Evolutionary conservation across 2,797 vertebrate genomes (phyloP).

Genomic region (Peromyscus melanophrys): DNA sequence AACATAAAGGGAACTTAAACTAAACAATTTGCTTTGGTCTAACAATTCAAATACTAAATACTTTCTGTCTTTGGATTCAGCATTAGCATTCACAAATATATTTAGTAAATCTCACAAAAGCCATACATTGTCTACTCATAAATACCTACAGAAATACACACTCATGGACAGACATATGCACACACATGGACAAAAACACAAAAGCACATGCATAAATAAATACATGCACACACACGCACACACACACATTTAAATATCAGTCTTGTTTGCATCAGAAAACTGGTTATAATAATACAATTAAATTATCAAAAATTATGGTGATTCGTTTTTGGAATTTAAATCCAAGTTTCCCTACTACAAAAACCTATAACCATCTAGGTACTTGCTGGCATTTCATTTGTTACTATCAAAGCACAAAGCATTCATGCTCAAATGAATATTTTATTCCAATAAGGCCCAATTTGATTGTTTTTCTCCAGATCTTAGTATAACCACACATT

Average conservation of each 20-base stretch:
- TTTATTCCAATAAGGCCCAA: slow-evolving; percentile 5
- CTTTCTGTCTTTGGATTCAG: not conserved
- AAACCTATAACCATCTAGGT: not conserved
- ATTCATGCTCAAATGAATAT: not conserved
- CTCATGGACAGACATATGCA: not conserved
- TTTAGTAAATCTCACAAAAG: not conserved
- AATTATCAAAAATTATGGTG: not conserved
- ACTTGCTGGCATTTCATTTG: not conserved
- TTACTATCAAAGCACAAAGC: not conserved
- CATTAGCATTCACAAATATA: not conserved
- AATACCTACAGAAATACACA: not conserved
- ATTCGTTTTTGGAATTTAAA: not conserved
- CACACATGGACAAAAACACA: not conserved
- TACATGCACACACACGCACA: not conserved
- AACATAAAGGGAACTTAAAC: not conserved
- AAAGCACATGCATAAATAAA: not conserved
- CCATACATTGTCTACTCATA: not conserved
- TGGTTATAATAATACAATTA: not conserved
- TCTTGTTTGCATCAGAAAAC: not conserved
- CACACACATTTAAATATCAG: not conserved
- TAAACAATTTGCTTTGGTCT: not conserved
- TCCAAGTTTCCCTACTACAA: not conserved
- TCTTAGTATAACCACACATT: not conserved
- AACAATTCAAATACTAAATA: not conserved
- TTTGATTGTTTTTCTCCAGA: not conserved